Percentiles rank a stretch among this genome's conserved stretches.
These are phyloP conservation scores for Sapajus apella DNA, from an alignment of 2,113 vertebrate species.

Conservation along the genomic window DNA sequence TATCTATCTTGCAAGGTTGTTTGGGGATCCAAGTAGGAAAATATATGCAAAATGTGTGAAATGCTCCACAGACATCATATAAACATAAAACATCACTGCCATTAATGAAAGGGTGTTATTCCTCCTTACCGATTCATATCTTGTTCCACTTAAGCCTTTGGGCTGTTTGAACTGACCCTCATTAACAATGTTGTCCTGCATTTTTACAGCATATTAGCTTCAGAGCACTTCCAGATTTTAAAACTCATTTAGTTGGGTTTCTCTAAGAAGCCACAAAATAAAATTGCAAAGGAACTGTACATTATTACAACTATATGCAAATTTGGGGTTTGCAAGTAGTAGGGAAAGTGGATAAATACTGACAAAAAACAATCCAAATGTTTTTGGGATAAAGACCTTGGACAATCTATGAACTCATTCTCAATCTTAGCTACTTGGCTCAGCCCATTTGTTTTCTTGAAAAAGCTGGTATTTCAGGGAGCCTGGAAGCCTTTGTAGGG, in stretches of 20 bases:
- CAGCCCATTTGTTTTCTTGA: neutral
- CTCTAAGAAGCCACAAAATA: neutral
- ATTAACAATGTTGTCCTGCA: neutral
- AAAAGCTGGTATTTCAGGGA: neutral
- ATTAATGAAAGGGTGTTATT: neutral
- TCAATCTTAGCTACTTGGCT: neutral
- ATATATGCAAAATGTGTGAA: neutral
- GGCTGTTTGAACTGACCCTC: neutral
- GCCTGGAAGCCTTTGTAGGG: neutral
- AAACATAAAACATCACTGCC: neutral
- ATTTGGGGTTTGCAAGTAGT: neutral
- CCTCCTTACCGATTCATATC: too few relatives aligned
- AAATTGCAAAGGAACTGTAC: neutral
- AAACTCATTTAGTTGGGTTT: constrained; percentile 2
- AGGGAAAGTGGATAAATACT: neutral
- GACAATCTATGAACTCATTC: neutral
- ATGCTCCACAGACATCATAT: neutral
- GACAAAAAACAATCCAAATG: neutral
- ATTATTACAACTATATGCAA: neutral
- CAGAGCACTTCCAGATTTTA: neutral
- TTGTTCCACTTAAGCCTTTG: neutral
- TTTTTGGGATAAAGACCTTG: neutral
- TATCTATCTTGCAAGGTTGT: neutral
- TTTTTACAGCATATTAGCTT: neutral
- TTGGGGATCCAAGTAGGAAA: neutral